A percentile compares a stretch with the other conserved stretches of the same genome.
Evolutionary conservation across 2,888 invertebrate genomes (phyloP).

Genomic region (Geophilus truncorum): DNA sequence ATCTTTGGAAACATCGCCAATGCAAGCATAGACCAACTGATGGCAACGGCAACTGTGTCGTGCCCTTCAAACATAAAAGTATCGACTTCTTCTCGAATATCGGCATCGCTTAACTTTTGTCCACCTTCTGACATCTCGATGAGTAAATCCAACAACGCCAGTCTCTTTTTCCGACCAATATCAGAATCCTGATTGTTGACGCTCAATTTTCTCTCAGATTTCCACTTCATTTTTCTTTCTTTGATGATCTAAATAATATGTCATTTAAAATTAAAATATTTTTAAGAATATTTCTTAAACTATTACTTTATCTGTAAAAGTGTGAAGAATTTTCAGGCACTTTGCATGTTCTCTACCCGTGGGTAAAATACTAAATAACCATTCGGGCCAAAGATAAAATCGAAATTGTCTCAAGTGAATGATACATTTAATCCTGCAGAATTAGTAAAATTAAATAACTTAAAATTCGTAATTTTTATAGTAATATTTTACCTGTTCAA

Average conservation of each 20-base stretch:
- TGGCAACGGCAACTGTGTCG: slow-evolving; percentile 41
- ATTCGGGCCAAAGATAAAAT: slow-evolving; percentile 57
- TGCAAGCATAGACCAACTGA: slow-evolving; percentile 40
- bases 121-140: slow-evolving; percentile 42
- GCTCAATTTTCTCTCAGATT: neutral
- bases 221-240: too few species aligned
- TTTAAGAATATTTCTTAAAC: too few species aligned
- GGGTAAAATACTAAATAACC: slow-evolving; percentile 57
- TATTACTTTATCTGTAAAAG: slow-evolving; percentile 56
- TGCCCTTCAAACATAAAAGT: slow-evolving; percentile 50
- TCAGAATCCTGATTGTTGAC: neutral
- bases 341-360: slow-evolving; percentile 58
- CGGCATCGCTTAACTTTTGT: slow-evolving; percentile 41
- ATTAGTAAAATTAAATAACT: neutral
- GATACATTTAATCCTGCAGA: slow-evolving; percentile 50
- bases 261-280: too few species aligned
- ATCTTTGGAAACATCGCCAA: slow-evolving; percentile 40
- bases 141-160: slow-evolving; percentile 48
- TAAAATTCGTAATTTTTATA: neutral
- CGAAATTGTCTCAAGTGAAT: slow-evolving; percentile 54
- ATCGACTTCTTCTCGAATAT: slow-evolving; percentile 46
- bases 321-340: slow-evolving; percentile 58
- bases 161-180: neutral
- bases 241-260: too few species aligned
- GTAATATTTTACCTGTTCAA: slow-evolving; percentile 43